phyloP scores from a whole-genome alignment of 2,113 vertebrate genomes.

The Sminthopsis crassicaudata region DNA sequence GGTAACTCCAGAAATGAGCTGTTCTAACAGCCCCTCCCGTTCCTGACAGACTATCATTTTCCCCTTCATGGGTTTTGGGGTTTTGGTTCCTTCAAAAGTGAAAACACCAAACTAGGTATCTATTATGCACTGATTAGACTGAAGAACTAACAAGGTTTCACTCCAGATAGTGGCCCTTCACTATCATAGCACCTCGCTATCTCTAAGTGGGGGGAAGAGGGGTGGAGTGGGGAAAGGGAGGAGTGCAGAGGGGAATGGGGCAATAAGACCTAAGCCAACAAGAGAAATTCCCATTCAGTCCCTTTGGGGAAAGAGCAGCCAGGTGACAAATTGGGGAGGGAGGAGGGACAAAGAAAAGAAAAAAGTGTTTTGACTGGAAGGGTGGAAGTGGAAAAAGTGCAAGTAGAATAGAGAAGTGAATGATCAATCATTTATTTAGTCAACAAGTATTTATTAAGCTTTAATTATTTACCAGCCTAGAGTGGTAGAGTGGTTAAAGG shows the following conservation, averaged over 20 bases:
- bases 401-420: background rate
- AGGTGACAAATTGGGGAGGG: background rate
- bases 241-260: background rate
- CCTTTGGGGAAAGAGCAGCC: background rate
- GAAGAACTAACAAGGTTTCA: background rate
- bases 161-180: background rate
- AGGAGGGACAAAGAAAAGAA: background rate
- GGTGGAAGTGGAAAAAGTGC: background rate
- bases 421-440: background rate
- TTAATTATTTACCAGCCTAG: background rate
- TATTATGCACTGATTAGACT: background rate
- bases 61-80: slow-evolving; percentile 42
- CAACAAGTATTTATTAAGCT: background rate
- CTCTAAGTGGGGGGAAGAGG: background rate
- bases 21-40: slow-evolving; percentile 40
- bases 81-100: slow-evolving; percentile 52
- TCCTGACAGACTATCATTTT: slow-evolving; percentile 63
- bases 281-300: background rate
- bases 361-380: background rate
- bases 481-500: background rate
- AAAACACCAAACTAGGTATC: background rate
- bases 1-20: slow-evolving; percentile 45
- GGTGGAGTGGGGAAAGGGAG: too few relatives aligned
- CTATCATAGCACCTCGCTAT: too few relatives aligned
- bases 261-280: background rate